Base-by-base conservation (phyloP, 2,113 vertebrate species). In the Oreochromis tanganicae region DNA sequence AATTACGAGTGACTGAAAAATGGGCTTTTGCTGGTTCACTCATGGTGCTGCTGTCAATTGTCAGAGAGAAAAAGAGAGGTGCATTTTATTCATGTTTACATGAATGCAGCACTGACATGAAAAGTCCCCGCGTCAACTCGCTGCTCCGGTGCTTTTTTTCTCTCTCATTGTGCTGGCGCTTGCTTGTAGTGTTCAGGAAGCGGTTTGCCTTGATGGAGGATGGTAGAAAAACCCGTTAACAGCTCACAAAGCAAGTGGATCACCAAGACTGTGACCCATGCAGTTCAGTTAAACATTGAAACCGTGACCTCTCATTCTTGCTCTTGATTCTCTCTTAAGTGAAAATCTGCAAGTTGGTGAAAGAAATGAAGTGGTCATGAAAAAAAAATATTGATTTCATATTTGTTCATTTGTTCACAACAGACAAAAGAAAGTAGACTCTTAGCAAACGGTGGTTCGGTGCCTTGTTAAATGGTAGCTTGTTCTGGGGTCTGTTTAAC, bases 141-240 rank as follows among this genome's bases (percentile, higher is more conserved):
- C 34, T 87, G 82, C 68, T 81, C 43, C 16, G 16, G 32, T 57
- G 9, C 24, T 63, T 73, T 19, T 19, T 80, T 34, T 41, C 24
- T 38, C 63, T 85, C 43, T 89, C 56, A 79, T 85, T 81, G 21
- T 9, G 13, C 80, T 59, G 36, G 13, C 3, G 54, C 86, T 71
- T 54, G 79, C 83, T 29, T 8, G 83, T 63, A 86, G 78, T 32
- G 12, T 55, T 73, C 89, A 95, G 94, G 93, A 94, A 94, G 94
- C 5, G 93, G 95, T 94, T 93, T 88, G 87, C 86, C 87, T 75
- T 90, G 59, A 78, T 75, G 79, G 68, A 88, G 80, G 85, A 80
- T 80, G 73, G 80, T 81, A 90, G 41, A 71, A 9, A 63, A 21
- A 24, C 85, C 14, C 34, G 68, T 12, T 83, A 90, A 75, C 52